Evolutionary conservation across 2,888 invertebrate genomes (phyloP).

Genomic region (Eretmocerus hayati): DNA sequence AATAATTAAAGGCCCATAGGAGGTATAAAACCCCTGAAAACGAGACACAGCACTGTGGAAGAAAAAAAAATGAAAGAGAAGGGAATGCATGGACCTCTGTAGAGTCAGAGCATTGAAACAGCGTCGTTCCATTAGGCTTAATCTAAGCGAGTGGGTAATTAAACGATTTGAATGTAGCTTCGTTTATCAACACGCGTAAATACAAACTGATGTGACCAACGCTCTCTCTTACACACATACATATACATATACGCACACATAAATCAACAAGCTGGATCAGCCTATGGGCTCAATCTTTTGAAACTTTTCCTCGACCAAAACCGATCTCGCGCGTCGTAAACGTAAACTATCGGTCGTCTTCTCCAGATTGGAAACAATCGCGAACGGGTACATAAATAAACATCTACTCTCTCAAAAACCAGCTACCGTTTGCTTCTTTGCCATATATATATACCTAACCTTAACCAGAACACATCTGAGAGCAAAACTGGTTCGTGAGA

Average conservation of each 20-base stretch:
- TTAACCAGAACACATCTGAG: too few species aligned
- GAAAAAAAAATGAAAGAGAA: not conserved
- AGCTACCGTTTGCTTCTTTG: too few species aligned
- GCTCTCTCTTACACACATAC: not conserved
- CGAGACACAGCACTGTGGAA: not conserved
- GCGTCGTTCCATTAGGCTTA: constrained; percentile 42
- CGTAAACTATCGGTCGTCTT: too few species aligned
- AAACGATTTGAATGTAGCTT: constrained; percentile 41
- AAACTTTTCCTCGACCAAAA: too few species aligned
- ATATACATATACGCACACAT: not conserved
- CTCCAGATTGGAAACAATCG: too few species aligned
- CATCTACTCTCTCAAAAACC: too few species aligned
- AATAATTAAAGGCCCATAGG: constrained; percentile 23
- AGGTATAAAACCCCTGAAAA: not conserved
- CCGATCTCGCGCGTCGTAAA: too few species aligned
- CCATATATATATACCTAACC: too few species aligned
- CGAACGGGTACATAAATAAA: too few species aligned
- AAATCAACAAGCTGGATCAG: too few species aligned
- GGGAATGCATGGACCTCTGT: constrained; percentile 1
- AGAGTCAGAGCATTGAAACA: constrained; percentile 29
- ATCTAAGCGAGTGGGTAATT: constrained; percentile 39
- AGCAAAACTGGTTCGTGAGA: too few species aligned
- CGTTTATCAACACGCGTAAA: constrained; percentile 33
- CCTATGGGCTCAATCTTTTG: too few species aligned
- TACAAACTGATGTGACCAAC: not conserved